These are phyloP conservation scores for Formica exsecta DNA, from an alignment of 1,140 invertebrate species.

Conservation along the genomic window DNA sequence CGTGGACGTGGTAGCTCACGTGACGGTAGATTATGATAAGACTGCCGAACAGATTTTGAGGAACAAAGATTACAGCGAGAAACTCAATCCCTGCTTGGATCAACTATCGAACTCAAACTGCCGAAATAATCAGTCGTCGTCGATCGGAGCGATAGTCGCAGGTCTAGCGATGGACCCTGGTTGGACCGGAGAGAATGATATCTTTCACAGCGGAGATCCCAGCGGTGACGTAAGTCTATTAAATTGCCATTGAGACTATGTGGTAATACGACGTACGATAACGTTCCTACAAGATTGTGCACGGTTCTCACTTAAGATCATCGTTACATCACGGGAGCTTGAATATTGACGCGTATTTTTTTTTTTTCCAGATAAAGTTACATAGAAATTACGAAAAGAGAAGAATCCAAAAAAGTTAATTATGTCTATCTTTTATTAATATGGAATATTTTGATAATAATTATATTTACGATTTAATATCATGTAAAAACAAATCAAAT, in stretches of 20 bases:
- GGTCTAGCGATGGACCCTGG: not conserved
- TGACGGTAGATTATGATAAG: conserved; percentile 67
- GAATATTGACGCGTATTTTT: not conserved
- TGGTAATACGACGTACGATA: not conserved
- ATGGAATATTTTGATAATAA: no score
- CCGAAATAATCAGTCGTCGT: conserved; percentile 13
- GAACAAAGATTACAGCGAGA: conserved; percentile 71
- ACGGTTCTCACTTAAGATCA: not conserved
- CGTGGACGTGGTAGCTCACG: not conserved
- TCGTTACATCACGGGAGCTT: not conserved
- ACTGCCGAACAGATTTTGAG: conserved; percentile 74
- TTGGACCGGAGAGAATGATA: conserved; percentile 11
- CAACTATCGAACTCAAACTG: conserved; percentile 44
- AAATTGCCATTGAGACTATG: not conserved
- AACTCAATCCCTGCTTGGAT: conserved; percentile 75
- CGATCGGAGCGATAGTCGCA: not conserved
- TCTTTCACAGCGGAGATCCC: not conserved
- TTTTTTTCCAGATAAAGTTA: not conserved
- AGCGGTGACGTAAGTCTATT: conserved; percentile 17
- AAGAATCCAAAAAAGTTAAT: not conserved
- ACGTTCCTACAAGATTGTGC: not conserved
- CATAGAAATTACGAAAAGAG: not conserved
- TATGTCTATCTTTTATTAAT: no score
- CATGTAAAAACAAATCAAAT: no score
- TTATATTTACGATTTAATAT: no score